Base-by-base conservation (phyloP, 1,140 invertebrate genomes). In the Sarcophaga bullata region DNA sequence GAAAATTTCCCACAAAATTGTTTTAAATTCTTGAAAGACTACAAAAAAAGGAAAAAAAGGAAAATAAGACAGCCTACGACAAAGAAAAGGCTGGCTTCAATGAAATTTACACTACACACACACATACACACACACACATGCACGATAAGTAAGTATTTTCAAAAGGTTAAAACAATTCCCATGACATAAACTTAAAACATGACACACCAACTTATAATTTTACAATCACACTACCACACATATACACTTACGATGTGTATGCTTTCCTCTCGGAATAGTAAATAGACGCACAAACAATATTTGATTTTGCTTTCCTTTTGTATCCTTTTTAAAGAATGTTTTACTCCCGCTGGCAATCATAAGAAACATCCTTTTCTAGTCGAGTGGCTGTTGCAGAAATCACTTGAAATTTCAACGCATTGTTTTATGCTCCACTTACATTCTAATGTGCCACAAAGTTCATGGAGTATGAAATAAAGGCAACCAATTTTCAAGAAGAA, bases 1-100 rank as follows among this genome's bases (percentile, higher is more conserved):
- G 62, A 68, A 68, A 68, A 68, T 68, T 37, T 19, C 62, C 62
- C 62, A 68, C 17, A 68, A 68, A 68, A 68, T 68, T 68, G 62
- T 68, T 68, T 68, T 68, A 68, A 68, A 68, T 68, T 68, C 62
- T 68, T 17, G 8, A 25, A 19, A 25, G 62, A 68, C 17, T 10
- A 7, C 62, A 13, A 15, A 68, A 8, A 68, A 68, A 37, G 4
- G 1, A 37, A 37, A 37, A 37, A 37, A 37, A 37, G 25, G 25
- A 37, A 37, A 37, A 37, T 1, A 37, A 1, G 4, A 9, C 62
- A n/a, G n/a, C 54, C 54, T 58, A 13, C n/a, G n/a, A 58, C 62
- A 68, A 19, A 68, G 62, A 68, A 68, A 68, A 68, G 62, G 54
- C 54, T 58, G 54, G 4, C 15, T 15, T 58, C 54, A 58, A 58